Evolutionary conservation across 2,888 invertebrate genomes (phyloP), one percentile per base, ranked within the genome.

Genomic region (Scaptomyza flava): DNA sequence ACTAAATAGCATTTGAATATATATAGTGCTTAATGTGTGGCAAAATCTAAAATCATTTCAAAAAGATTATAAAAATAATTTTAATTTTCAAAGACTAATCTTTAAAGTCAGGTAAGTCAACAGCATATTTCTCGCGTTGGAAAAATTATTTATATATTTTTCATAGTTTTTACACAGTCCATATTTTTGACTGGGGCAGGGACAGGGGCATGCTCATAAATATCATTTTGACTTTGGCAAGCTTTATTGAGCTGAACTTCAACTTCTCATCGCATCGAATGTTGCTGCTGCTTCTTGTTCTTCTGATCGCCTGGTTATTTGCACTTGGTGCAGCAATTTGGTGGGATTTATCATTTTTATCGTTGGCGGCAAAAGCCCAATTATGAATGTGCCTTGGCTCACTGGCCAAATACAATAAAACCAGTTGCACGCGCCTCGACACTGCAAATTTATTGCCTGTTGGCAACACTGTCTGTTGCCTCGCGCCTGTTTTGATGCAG

Each of bases 261-360:
- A 47, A 45, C 23, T 66, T 52, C n/a, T 46, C 38, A 36, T 38
- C 60, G 63, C 51, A 36, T 27, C 58, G 38, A 3, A 3, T 41
- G n/a, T 38, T 14, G 7, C 7, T 14, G 7, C 7, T 7, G 0
- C 6, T 43, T 56, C 51, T 52, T 70, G 75, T 83, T 11, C 7
- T 36, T 38, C 60, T 68, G 68, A 68, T 74, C 68, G 50, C 57
- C 62, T 50, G 72, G 81, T 82, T 81, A 84, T 87, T 81, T 87
- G 87, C 87, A 75, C 77, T 68, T 58, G 66, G 60, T 47, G 36
- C 34, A 67, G 62, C 66, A 62, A 68, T 77, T 85, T 82, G 64
- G 53, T 64, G 14, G 77, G 85, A 84, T 79, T 87, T 87, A 87
- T 84, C 72, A 79, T 83, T 70, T 75, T 75, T 70, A 77, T 78